A percentile compares a stretch with the other conserved stretches of the same genome.
Conservation (phyloP, 2,888 invertebrate species). For the Gortyna flavago region DNA sequence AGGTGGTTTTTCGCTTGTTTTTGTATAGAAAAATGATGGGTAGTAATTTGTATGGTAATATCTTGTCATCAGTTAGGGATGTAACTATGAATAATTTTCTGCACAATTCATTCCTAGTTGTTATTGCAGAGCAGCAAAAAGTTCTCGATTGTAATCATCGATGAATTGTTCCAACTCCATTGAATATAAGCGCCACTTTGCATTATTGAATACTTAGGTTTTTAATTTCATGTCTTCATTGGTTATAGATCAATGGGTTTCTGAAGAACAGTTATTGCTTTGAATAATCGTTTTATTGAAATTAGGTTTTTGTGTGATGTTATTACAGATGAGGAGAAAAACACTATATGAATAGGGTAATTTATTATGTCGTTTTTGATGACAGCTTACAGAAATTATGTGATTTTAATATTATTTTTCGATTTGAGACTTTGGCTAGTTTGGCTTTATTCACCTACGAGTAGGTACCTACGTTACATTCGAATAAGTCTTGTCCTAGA, state of each 20-base stretch:
- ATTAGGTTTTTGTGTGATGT: conserved; percentile 31
- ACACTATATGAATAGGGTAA: not conserved
- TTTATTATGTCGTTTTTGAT: not conserved
- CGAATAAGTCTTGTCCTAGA: not conserved
- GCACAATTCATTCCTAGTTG: conserved; percentile 65
- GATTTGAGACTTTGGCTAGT: not conserved
- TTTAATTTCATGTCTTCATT: conserved; percentile 31
- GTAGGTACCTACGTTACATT: not conserved
- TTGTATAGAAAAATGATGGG: not conserved
- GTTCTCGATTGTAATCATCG: conserved; percentile 40
- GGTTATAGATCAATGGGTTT: conserved; percentile 22
- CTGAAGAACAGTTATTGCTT: conserved; percentile 21
- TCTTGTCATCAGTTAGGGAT: conserved; percentile 64
- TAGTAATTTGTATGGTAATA: conserved; percentile 69
- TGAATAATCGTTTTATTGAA: conserved; percentile 47
- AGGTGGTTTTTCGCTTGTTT: conserved; percentile 40
- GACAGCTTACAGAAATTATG: not conserved
- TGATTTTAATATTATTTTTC: not conserved
- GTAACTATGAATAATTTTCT: conserved; percentile 70
- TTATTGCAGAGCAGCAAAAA: conserved; percentile 58
- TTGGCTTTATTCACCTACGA: no score
- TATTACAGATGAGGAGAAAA: conserved; percentile 17
- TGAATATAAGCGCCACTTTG: conserved; percentile 35
- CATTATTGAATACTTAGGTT: conserved; percentile 30
- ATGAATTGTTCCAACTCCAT: conserved; percentile 36